Evolutionary conservation across 2,888 invertebrate species (phyloP), one percentile per base, ranked within the genome.

Genomic region (Ennomos erosarius): DNA sequence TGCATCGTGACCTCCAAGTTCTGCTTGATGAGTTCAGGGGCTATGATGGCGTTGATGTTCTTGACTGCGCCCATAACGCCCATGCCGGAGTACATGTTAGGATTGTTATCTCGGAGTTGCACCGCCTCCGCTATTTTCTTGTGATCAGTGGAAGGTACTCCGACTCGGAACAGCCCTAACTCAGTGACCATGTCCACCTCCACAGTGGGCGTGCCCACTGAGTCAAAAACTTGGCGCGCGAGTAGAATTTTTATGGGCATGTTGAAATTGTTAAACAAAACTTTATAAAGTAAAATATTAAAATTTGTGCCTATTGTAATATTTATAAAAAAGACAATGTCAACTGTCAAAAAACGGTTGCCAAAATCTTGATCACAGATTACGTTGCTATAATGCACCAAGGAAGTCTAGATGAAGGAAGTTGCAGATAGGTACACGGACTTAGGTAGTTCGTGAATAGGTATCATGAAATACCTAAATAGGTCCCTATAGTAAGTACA

Each of bases 171-270:
- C 34, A 97, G 85, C n/a, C 97, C 98, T 75, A 96, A 95, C 78
- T 96, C 98, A 8, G 96, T 96, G 9, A 95, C 93, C 79, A 95
- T 90, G 76, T 96, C 95, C 68, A 99, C 99, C 93, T 99, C 99
- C 50, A 99, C 97, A 9, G 99, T 99, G 45, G 99, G 99, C 76
- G 98, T 97, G 53, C 99, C 99, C 75, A 98, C 96, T 37, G 98
- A 97, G 93, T 99, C 99, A 85, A 97, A 99, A 88, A 99, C 98
- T 93, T 98, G 98, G 81, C 99, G 97, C 65, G 99, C 99, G 72
- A 96, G 94, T 74, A 99, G 95, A 74, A 96, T 95, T 90, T 96
- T 96, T 76, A 99, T 97, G 46, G 98, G 96, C 98, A 98, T 99
- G 62, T 54, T 69, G 26, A 26, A 26, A 26, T 6, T n/a, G 10